Conservation (phyloP, 2,113 vertebrate genomes). For the Ariopsis seemanni region DNA sequence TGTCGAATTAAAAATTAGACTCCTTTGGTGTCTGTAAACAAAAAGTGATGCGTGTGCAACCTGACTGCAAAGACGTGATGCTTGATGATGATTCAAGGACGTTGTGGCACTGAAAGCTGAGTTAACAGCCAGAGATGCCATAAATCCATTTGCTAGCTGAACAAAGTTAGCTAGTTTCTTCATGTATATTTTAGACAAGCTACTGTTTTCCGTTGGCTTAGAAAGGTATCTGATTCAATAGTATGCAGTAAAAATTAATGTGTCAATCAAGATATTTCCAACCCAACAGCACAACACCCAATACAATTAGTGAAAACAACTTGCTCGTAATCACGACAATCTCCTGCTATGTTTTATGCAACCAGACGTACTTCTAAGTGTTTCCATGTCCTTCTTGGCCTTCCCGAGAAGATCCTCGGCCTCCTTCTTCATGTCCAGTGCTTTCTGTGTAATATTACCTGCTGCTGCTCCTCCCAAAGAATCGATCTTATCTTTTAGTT, state of each 20-base stretch:
- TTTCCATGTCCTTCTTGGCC: conserved; percentile 70
- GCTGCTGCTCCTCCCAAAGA: conserved; percentile 57
- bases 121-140: not conserved
- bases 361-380: conserved; percentile 73
- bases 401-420: conserved; percentile 74
- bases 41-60: not conserved
- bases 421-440: conserved; percentile 67
- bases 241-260: not conserved
- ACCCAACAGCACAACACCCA: not conserved
- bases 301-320: not conserved
- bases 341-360: not conserved
- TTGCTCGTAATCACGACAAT: not conserved
- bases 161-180: not conserved
- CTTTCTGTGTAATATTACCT: conserved; percentile 62
- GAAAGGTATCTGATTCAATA: not conserved
- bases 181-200: not conserved
- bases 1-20: not conserved
- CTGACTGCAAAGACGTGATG: not conserved
- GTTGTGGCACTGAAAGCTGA: not conserved
- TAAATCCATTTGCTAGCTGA: not conserved
- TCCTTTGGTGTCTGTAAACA: not conserved
- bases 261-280: not conserved
- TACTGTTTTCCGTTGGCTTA: not conserved
- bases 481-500: conserved; percentile 70
- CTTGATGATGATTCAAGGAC: not conserved